Percentiles rank a stretch among this genome's conserved stretches.
These are phyloP conservation scores for Eleginops maclovinus DNA, from an alignment of 2,113 vertebrate species.

Conservation along the genomic window DNA sequence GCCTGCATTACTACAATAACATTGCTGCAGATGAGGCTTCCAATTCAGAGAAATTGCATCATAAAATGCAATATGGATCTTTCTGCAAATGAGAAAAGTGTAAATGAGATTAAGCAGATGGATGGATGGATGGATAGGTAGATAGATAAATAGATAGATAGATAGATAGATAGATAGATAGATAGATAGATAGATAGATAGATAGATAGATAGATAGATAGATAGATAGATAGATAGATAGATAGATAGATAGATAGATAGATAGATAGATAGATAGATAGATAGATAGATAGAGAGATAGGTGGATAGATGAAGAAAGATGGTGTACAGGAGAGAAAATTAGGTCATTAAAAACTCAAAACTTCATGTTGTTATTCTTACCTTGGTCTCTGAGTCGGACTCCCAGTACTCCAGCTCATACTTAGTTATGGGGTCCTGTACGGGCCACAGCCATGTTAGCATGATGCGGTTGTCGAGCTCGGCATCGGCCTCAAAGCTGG, in stretches of 20 bases:
- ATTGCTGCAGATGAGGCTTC: constrained; percentile 29
- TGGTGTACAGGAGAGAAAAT: constrained; percentile 3
- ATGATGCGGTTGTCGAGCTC: constrained; percentile 93
- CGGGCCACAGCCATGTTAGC: constrained; percentile 91
- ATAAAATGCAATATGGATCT: constrained; percentile 50
- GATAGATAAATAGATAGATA: neutral
- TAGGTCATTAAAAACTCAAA: constrained; percentile 27
- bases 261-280: constrained; percentile 2
- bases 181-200: neutral
- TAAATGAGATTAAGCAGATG: neutral
- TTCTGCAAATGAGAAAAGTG: constrained; percentile 24
- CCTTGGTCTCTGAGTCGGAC: constrained; percentile 87
- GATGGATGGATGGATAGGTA: neutral
- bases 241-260: neutral
- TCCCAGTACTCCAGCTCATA: constrained; percentile 95
- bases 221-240: neutral
- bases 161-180: constrained; percentile 7
- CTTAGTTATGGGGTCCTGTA: constrained; percentile 91
- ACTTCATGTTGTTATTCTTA: constrained; percentile 68
- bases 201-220: neutral
- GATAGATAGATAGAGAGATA: neutral
- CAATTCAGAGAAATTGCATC: constrained; percentile 55
- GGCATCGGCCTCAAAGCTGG: constrained; percentile 93
- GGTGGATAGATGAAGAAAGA: neutral
- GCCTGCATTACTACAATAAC: constrained; percentile 49